phyloP scores from a whole-genome alignment of 1,140 invertebrate species.

The Lerema accius region DNA sequence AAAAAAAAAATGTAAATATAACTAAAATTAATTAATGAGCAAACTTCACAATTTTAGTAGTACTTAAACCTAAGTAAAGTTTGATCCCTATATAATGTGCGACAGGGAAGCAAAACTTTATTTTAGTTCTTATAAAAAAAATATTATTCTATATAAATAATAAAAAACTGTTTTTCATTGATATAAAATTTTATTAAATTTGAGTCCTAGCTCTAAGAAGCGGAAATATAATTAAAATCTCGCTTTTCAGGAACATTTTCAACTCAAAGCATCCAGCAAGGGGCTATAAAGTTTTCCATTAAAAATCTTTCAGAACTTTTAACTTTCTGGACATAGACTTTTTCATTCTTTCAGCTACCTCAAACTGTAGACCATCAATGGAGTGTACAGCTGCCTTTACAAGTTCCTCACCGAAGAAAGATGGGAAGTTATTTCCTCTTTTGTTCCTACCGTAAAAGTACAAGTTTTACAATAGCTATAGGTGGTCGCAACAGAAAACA shows the following conservation, averaged over 20 bases:
- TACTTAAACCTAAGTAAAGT: too few species aligned
- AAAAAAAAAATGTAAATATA: too few species aligned
- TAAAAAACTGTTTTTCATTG: too few species aligned
- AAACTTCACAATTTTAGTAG: too few species aligned
- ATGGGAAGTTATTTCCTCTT: constrained; percentile 65
- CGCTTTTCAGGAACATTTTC: constrained; percentile 2
- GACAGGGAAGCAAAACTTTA: too few species aligned
- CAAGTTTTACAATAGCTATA: constrained; percentile 55
- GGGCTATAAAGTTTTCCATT: constrained; percentile 50
- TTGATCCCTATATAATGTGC: too few species aligned
- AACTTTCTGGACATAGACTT: constrained; percentile 58
- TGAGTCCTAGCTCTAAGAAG: too few species aligned
- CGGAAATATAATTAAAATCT: constrained; percentile 10
- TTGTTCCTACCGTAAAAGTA: constrained; percentile 63
- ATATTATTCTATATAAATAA: too few species aligned
- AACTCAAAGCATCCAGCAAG: constrained; percentile 15
- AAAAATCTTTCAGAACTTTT: constrained; percentile 56
- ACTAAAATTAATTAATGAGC: too few species aligned
- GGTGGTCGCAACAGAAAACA: constrained; percentile 35
- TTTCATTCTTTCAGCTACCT: constrained; percentile 43
- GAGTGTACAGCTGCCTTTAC: constrained; percentile 48
- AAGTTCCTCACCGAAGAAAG: constrained; percentile 33
- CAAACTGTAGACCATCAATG: constrained; percentile 33
- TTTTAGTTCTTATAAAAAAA: too few species aligned
- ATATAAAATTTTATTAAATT: too few species aligned